Conservation (phyloP, 1,140 invertebrate genomes). For the Cherax quadricarinatus region DNA sequence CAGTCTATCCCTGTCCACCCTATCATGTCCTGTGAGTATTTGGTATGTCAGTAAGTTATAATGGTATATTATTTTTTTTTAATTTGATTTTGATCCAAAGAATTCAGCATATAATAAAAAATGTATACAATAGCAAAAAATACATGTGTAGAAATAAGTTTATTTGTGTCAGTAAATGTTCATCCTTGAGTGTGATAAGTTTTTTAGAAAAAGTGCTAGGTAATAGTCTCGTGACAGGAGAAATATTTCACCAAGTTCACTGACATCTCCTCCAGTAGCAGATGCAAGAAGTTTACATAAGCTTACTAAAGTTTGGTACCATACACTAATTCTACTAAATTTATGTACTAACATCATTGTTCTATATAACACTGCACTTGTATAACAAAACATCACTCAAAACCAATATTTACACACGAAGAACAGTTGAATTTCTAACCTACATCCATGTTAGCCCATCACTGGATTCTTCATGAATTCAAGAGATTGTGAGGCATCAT, state of each 20-base stretch:
- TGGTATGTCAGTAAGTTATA: too few species aligned
- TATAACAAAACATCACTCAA: conserved; percentile 47
- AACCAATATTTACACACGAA: conserved; percentile 52
- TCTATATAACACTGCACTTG: conserved; percentile 55
- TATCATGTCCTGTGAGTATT: too few species aligned
- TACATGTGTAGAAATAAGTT: conserved; percentile 24
- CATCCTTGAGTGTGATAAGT: conserved; percentile 46
- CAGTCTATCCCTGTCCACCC: too few species aligned
- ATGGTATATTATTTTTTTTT: background rate
- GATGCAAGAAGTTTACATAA: conserved; percentile 46
- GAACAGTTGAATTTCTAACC: conserved; percentile 52
- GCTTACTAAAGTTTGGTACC: conserved; percentile 41
- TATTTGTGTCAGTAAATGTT: conserved; percentile 37
- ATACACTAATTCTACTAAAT: conserved; percentile 56
- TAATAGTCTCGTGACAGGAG: conserved; percentile 43
- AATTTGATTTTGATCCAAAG: background rate
- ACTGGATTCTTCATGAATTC: conserved; percentile 28
- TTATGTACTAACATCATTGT: conserved; percentile 55
- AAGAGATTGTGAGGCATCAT: conserved; percentile 5
- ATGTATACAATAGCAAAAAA: conserved; percentile 3
- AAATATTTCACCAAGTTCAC: conserved; percentile 60
- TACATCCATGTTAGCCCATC: conserved; percentile 39
- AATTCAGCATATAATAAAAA: background rate
- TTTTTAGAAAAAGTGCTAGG: conserved; percentile 56
- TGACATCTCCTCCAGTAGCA: conserved; percentile 26